Evolutionary conservation across 1,140 invertebrate species (phyloP).

Genomic region (Notospermus geniculatus): DNA sequence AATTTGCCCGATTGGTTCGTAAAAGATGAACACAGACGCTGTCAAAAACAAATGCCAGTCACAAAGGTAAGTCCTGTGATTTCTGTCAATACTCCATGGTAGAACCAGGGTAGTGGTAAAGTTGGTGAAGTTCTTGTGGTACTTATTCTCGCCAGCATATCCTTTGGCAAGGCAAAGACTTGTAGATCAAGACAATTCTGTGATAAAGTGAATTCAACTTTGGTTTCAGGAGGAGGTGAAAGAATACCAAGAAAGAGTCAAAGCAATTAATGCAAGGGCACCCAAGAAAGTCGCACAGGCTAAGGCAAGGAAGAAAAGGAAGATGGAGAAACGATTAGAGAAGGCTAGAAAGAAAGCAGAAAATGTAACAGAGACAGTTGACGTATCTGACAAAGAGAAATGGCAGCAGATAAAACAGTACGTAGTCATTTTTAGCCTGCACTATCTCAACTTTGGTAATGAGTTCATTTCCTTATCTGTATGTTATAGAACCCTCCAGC

Average conservation of each 20-base stretch:
- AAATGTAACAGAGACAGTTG: constrained; percentile 81
- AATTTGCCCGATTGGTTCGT: constrained; percentile 95
- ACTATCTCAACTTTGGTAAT: constrained; percentile 11
- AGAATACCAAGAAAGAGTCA: constrained; percentile 62
- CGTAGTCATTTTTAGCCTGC: constrained; percentile 45
- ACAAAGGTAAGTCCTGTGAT: constrained; percentile 71
- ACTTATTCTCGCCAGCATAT: no score
- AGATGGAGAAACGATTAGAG: constrained; percentile 73
- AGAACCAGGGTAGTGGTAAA: no score
- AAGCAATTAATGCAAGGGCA: constrained; percentile 88
- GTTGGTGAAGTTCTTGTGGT: no score
- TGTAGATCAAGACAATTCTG: no score
- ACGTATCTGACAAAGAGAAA: constrained; percentile 89
- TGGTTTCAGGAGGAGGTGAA: constrained; percentile 56
- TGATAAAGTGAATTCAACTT: constrained; percentile 7
- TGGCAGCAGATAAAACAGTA: constrained; percentile 85
- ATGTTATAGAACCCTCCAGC: no score
- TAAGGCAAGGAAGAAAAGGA: constrained; percentile 93
- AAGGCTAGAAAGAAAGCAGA: constrained; percentile 96
- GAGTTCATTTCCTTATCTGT: constrained; percentile 11
- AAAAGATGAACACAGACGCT: constrained; percentile 89
- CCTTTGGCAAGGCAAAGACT: no score
- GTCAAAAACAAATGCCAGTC: constrained; percentile 73
- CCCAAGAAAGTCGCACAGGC: constrained; percentile 99
- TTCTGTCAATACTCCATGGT: no score